phyloP scores from a whole-genome alignment of 2,113 vertebrate species.

The Baryphthengus martii region DNA sequence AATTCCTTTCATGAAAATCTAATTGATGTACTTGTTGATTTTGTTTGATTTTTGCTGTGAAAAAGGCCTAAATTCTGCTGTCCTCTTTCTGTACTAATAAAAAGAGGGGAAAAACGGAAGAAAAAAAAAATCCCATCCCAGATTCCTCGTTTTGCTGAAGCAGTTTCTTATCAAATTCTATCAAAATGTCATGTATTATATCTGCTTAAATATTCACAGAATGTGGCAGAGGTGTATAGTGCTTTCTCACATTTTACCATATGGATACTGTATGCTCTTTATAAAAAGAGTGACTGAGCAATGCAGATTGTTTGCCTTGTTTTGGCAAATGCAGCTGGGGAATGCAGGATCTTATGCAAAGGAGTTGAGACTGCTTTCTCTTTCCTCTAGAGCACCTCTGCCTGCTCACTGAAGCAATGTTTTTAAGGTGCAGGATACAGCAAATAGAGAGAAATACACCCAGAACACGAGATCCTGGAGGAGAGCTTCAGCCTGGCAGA shows the following conservation, averaged over 20 bases:
- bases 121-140: neutral
- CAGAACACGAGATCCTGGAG: neutral
- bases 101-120: accelerated
- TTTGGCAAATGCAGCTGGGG: neutral
- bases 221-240: neutral
- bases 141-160: neutral
- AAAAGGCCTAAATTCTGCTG: neutral
- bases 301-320: neutral
- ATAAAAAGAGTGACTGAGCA: neutral
- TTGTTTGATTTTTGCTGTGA: neutral
- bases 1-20: neutral
- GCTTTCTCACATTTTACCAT: neutral
- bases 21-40: neutral
- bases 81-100: neutral
- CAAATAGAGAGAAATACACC: neutral
- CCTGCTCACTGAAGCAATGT: neutral
- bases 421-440: neutral
- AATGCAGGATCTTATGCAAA: neutral
- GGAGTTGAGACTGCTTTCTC: neutral
- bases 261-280: neutral
- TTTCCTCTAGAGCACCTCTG: neutral
- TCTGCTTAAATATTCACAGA: neutral
- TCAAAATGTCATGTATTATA: neutral
- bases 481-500: neutral
- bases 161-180: neutral